Evolutionary conservation across 2,113 vertebrate species (phyloP), one percentile per base, ranked within the genome.

Genomic region (Gnathonemus longibarbis): DNA sequence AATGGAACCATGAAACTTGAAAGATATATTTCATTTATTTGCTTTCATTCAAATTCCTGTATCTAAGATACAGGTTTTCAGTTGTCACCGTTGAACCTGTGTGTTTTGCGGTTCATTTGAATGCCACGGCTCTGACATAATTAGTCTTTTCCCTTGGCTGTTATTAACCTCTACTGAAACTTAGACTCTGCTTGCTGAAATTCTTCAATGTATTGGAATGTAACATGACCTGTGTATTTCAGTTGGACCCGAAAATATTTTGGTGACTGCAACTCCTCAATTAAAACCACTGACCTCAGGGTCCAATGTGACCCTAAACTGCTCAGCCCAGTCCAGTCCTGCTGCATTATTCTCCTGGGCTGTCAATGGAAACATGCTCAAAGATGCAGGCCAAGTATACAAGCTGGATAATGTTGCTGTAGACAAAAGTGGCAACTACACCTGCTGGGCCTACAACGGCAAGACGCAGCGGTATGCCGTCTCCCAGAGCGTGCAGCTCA

Each of bases 191-290:
- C 45, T n/a, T 46, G 10, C 83, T 45, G 42, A 83, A 45, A 83
- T 48, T 46, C 87, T 5, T 66, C 21, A 31, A 0, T 35, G 35
- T 46, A 31, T 56, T 87, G 46, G 49, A 27, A 39, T 56, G n/a
- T 89, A 89, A 89, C 27, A 80, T 83, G 58, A 89, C 24, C 27
- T 48, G 21, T 89, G 89, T 48, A 53, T 56, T 90, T 46, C 91
- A 96, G 96, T 95, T 17, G 96, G 96, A 46, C 96, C 96, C 0
- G 96, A 96, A 0, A 2, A 6, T 0, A 58, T 94, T 58, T 7
- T 2, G 19, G 24, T 94, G 87, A 87, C 1, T 0, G 85, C 92
- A 3, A 56, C 13, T 56, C 88, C 88, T 31, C 89, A 48, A 45
- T 5, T 17, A 0, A 0, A 0, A 2, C 77, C 88, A 42, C 2